Conservation (phyloP, 2,888 invertebrate species). For the Mythimna impura region DNA sequence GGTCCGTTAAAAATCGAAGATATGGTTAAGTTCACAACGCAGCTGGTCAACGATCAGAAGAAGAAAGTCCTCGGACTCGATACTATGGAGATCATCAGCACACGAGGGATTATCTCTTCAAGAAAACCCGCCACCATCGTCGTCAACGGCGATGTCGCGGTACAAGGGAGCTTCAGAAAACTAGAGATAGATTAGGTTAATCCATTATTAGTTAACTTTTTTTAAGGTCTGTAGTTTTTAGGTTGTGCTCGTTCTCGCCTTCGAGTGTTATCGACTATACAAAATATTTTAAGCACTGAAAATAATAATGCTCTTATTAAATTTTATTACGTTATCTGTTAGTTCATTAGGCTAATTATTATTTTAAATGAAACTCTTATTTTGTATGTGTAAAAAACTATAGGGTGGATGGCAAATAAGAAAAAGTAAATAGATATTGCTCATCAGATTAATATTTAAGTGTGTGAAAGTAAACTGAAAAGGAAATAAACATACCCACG, state of each 20-base stretch:
- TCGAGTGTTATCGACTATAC: slow-evolving; percentile 12
- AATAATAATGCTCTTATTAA: slow-evolving; percentile 30
- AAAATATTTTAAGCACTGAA: slow-evolving; percentile 52
- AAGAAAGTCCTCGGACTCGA: slow-evolving; percentile 91
- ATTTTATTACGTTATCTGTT: slow-evolving; percentile 23
- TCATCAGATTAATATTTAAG: background rate
- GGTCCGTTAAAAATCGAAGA: slow-evolving; percentile 92
- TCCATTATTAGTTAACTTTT: slow-evolving; percentile 34
- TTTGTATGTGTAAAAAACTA: slow-evolving; percentile 15
- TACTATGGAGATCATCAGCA: slow-evolving; percentile 92
- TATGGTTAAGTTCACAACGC: slow-evolving; percentile 93
- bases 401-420: slow-evolving; percentile 23
- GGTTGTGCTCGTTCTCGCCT: slow-evolving; percentile 13
- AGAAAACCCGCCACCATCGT: slow-evolving; percentile 74
- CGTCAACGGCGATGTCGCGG: slow-evolving; percentile 75
- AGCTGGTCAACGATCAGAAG: slow-evolving; percentile 91
- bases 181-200: slow-evolving; percentile 91
- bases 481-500: background rate
- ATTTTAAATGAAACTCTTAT: slow-evolving; percentile 18
- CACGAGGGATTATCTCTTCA: slow-evolving; percentile 87
- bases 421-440: background rate
- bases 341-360: slow-evolving; percentile 27
- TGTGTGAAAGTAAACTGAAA: background rate
- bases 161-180: slow-evolving; percentile 92
- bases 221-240: slow-evolving; percentile 29